A percentile compares a stretch with the other conserved stretches of the same genome.
These are phyloP conservation scores for Bilobella aurantiaca DNA, from an alignment of 1,140 invertebrate species.

Conservation along the genomic window DNA sequence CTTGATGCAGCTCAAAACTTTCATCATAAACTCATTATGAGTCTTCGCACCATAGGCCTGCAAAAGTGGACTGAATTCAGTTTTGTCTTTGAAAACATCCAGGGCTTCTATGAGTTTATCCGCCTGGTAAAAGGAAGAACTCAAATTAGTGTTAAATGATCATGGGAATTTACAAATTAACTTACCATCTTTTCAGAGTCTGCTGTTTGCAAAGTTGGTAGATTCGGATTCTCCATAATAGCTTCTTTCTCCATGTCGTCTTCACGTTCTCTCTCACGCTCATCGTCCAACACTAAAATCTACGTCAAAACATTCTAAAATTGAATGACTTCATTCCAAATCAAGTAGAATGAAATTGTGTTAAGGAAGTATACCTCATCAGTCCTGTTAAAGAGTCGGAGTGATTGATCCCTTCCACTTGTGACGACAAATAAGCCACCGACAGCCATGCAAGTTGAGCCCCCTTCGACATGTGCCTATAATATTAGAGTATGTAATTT, in stretches of 20 bases:
- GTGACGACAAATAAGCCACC: slow-evolving; percentile 70
- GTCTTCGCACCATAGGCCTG: slow-evolving; percentile 59
- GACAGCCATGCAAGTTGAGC: slow-evolving; percentile 40
- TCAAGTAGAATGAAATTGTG: not conserved
- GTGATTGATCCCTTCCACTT: slow-evolving; percentile 76
- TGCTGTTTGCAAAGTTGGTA: slow-evolving; percentile 69
- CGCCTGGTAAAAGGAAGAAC: slow-evolving; percentile 48
- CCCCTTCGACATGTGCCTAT: slow-evolving; percentile 30
- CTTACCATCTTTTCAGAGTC: slow-evolving; percentile 79
- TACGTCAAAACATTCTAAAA: not conserved
- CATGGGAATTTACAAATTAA: not conserved
- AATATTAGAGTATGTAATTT: slow-evolving; percentile 11
- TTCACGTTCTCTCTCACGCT: slow-evolving; percentile 72
- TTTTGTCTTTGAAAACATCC: slow-evolving; percentile 60
- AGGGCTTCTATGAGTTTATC: slow-evolving; percentile 81
- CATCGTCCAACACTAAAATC: slow-evolving; percentile 79
- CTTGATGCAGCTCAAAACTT: slow-evolving; percentile 64
- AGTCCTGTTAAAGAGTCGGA: slow-evolving; percentile 77
- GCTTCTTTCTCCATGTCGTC: slow-evolving; percentile 56
- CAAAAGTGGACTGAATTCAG: slow-evolving; percentile 59
- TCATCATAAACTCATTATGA: slow-evolving; percentile 67
- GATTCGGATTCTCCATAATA: slow-evolving; percentile 56
- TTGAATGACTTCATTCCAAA: not conserved
- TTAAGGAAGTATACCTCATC: slow-evolving; percentile 49
- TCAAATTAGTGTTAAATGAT: slow-evolving; percentile 17